Base-by-base conservation (phyloP, 2,888 invertebrate species). In the Drosophila ustulata region DNA sequence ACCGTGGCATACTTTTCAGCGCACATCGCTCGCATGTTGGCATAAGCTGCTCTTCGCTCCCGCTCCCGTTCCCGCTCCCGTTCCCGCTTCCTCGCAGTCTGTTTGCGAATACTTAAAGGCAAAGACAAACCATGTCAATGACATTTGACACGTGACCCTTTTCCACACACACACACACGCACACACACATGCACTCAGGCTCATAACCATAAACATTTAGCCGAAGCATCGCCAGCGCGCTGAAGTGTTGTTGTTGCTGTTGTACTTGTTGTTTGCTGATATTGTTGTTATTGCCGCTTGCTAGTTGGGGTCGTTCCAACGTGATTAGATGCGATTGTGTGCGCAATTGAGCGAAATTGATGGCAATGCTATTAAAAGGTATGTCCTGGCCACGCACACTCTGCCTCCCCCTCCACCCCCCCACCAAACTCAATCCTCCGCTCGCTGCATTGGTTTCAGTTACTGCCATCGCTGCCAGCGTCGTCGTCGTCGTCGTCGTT, bases 261-360 rank as follows among this genome's bases (percentile, higher is more conserved):
- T 59, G 55, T 64, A 63, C 37, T 51, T 62, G 43, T 47, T 32
- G 56, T 45, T 45, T 69, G 67, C 32, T 45, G 59, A 52, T 65
- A 63, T 51, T 53, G 50, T 55, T 51, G 68, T 67, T 71, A 57
- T 71, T 70, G 57, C 58, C 58, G 58, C 26, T 47, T 43, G 71
- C 68, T 74, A 71, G 74, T 82, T 80, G 57, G 65, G 71, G 72
- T 88, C 80, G 81, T 83, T 83, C 34, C 75, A 65, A 80, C 70
- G 80, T 88, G 85, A 86, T 86, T 88, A 86, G 88, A 86, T 86
- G 85, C 87, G 85, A 88, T 86, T 86, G 84, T 88, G 84, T 68
- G 88, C 74, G 88, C 88, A 86, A 88, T 88, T 88, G 88, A 86
- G 88, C 85, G 80, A 86, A 86, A 88, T 88, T 86, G 88, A 86